Evolutionary conservation across 1,140 invertebrate genomes (phyloP), one percentile per base, ranked within the genome.

Genomic region (Subanguina moxae): DNA sequence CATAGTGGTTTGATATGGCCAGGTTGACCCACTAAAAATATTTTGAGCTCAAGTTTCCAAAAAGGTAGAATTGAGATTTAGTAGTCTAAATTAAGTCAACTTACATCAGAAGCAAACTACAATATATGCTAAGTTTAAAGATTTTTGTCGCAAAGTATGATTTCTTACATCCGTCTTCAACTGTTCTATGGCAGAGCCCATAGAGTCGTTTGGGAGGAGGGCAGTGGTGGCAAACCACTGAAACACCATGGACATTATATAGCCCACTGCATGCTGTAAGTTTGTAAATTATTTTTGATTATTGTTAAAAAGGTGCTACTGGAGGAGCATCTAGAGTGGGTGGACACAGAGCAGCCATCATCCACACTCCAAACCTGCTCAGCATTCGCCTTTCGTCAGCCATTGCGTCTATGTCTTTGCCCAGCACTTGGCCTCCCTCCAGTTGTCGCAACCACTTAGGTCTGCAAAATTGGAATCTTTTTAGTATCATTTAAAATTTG

Each of bases 211-310:
- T 82, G 93, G 93, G 19, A 94, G 89, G 84, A 92, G 94, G 9
- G 93, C 92, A 38, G 94, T 97, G 68, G 93, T 90, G 86, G 96
- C 91, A 86, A 97, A 98, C 95, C 95, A 98, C 84, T 97, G 93
- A 86, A 97, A 97, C 64, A 98, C 87, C 87, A 94, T 94, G 64
- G 91, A 91, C 28, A 98, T 86, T 73, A 98, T 87, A 74, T 94
- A 86, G 21, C 93, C 93, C 42, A 97, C 86, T 38, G 58, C 64
- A n/a, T 21, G n/a, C 69, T 56, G 23, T 59, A 17, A 46, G 62
- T 19, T 52, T 45, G 43, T 45, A 45, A 19, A 3, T 52, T 52
- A 65, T 48, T 64, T 62, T 64, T 68, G 27, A 56, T 58, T 42
- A 30, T 28, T 61, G 27, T 5, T n/a, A 19, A 61, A 21, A 21